Percentiles rank a stretch among this genome's conserved stretches.
These are phyloP conservation scores for Stichodactyla mertensii DNA, from an alignment of 64 coral and sea anemone genomes.

Conservation along the genomic window DNA sequence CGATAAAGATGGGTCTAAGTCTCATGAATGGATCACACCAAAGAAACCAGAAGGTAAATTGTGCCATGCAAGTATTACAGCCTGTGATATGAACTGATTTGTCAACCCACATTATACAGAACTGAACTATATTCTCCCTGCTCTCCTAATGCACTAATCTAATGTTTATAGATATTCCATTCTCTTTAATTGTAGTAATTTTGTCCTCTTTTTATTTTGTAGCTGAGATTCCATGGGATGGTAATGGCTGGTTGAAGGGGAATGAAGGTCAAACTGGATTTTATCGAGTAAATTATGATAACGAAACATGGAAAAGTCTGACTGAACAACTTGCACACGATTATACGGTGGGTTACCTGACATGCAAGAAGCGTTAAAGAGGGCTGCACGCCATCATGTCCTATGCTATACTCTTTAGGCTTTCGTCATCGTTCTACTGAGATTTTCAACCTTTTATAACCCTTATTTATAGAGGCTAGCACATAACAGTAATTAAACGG, in stretches of 20 bases:
- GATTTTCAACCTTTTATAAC: background rate
- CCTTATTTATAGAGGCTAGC: background rate
- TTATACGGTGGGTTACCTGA: background rate
- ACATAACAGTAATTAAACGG: no score
- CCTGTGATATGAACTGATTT: no score
- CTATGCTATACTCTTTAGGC: no score
- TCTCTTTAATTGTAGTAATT: background rate
- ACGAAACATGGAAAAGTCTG: slow-evolving; percentile 47
- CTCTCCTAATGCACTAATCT: no score
- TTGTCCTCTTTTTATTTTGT: background rate
- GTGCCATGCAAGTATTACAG: no score
- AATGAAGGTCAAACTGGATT: slow-evolving; percentile 79
- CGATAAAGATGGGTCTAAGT: background rate
- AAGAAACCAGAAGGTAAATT: background rate
- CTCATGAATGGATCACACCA: background rate
- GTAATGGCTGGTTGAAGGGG: slow-evolving; percentile 83
- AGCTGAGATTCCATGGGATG: slow-evolving; percentile 67
- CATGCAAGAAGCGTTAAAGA: no score
- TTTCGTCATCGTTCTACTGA: no score
- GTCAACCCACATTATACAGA: background rate
- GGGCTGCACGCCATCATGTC: no score
- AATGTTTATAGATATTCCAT: no score
- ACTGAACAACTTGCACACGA: slow-evolving; percentile 30
- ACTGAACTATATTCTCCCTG: background rate
- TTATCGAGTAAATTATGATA: slow-evolving; percentile 82